Evolutionary conservation across 1,140 invertebrate species (phyloP).

Genomic region (Streblospio benedicti): DNA sequence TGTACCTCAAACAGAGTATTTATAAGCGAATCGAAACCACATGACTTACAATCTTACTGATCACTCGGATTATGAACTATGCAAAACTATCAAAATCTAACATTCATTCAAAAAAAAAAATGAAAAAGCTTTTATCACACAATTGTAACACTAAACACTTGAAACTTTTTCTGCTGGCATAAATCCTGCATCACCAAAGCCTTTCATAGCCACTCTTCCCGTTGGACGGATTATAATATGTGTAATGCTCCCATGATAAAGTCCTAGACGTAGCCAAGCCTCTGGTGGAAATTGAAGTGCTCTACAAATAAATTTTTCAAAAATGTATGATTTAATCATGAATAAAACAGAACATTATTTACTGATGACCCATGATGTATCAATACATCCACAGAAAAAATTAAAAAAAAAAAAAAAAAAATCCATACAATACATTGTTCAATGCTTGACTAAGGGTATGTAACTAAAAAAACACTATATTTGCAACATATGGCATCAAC

Average conservation of each 20-base stretch:
- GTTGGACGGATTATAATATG: conserved; percentile 75
- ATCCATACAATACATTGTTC: not conserved
- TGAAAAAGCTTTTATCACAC: too few relatives aligned
- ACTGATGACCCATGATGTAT: not conserved
- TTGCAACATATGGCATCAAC: not conserved
- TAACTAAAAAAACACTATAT: not conserved
- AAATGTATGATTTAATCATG: not conserved
- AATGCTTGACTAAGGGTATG: not conserved
- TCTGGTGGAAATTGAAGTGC: conserved; percentile 94
- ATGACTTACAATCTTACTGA: too few relatives aligned
- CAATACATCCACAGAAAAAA: not conserved
- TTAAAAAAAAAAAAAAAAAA: not conserved
- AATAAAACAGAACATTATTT: not conserved
- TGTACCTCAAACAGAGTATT: too few relatives aligned
- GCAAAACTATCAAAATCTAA: too few relatives aligned
- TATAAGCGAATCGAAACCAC: too few relatives aligned
- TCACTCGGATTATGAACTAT: too few relatives aligned
- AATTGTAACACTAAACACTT: too few relatives aligned
- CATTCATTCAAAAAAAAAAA: too few relatives aligned
- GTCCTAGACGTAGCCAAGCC: conserved; percentile 83
- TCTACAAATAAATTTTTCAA: conserved; percentile 53
- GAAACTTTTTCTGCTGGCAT: conserved; percentile 64
- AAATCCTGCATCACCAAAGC: conserved; percentile 79
- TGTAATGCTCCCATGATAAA: conserved; percentile 89
- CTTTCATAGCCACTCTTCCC: conserved; percentile 71